phyloP scores from a whole-genome alignment of 2,113 vertebrate species.

The Chaetops frenatus region DNA sequence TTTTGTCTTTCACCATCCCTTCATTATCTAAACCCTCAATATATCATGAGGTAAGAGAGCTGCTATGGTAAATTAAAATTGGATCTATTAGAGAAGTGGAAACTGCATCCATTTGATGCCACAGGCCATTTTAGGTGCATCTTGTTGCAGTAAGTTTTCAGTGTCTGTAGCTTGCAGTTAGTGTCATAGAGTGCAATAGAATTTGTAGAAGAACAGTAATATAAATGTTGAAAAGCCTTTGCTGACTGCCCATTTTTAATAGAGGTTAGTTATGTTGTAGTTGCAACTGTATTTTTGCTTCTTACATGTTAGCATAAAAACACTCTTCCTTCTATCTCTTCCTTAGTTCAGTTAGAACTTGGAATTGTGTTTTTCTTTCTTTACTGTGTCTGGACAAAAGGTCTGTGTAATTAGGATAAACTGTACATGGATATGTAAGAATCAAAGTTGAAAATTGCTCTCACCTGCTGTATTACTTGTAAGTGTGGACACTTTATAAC shows the following conservation, averaged over 20 bases:
- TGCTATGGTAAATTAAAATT: background rate
- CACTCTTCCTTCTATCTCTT: background rate
- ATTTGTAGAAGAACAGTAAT: background rate
- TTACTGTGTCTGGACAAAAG: background rate
- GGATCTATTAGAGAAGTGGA: background rate
- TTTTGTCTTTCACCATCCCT: constrained; percentile 94
- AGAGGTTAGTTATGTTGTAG: background rate
- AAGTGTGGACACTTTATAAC: background rate
- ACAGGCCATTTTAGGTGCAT: background rate
- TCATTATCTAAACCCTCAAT: constrained; percentile 96
- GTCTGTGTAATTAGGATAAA: background rate
- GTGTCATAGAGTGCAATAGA: background rate
- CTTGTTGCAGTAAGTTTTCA: background rate
- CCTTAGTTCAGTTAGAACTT: background rate
- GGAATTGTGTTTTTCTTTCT: background rate
- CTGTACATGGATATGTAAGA: background rate
- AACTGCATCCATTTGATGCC: background rate
- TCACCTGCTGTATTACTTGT: background rate
- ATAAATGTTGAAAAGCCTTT: background rate
- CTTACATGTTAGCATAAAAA: background rate
- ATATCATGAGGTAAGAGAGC: constrained; percentile 90
- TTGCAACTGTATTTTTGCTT: background rate
- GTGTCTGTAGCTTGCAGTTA: background rate
- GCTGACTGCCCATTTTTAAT: background rate
- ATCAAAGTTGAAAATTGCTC: background rate